These are phyloP conservation scores for Lypha dubia DNA, from an alignment of 2,888 invertebrate species.

Conservation along the genomic window DNA sequence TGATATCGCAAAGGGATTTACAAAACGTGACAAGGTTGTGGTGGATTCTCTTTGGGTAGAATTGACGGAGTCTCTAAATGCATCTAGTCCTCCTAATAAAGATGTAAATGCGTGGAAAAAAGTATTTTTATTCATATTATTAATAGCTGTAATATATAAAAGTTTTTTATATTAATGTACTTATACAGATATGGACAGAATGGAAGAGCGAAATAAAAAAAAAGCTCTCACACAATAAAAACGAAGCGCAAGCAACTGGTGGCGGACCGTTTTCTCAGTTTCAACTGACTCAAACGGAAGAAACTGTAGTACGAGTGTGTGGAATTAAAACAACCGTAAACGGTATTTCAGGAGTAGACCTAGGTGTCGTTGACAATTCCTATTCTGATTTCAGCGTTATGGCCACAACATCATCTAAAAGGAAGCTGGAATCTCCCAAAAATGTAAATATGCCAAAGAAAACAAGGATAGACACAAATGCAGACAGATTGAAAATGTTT, in stretches of 20 bases:
- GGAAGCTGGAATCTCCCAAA: background rate
- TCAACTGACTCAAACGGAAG: constrained; percentile 3
- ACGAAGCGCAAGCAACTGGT: background rate
- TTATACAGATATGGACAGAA: constrained; percentile 6
- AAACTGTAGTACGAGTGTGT: constrained; percentile 3
- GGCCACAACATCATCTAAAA: background rate
- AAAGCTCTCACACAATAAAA: background rate
- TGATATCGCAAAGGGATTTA: background rate
- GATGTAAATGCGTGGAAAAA: constrained; percentile 21
- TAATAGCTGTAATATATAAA: too few relatives aligned
- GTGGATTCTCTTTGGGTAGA: constrained; percentile 23
- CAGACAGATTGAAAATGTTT: background rate
- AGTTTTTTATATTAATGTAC: too few relatives aligned
- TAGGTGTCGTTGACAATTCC: background rate
- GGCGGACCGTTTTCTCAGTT: background rate
- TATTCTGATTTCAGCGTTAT: background rate
- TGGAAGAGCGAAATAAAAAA: constrained; percentile 27
- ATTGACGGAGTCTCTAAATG: too few relatives aligned
- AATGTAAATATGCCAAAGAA: too few relatives aligned
- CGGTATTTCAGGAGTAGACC: background rate
- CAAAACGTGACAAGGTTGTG: constrained; percentile 6
- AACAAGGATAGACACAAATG: too few relatives aligned
- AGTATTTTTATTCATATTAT: background rate
- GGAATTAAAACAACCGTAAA: background rate
- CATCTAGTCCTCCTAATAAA: constrained; percentile 7